These are phyloP conservation scores for Leucophenga montana DNA, from an alignment of 2,888 invertebrate genomes.

Conservation along the genomic window DNA sequence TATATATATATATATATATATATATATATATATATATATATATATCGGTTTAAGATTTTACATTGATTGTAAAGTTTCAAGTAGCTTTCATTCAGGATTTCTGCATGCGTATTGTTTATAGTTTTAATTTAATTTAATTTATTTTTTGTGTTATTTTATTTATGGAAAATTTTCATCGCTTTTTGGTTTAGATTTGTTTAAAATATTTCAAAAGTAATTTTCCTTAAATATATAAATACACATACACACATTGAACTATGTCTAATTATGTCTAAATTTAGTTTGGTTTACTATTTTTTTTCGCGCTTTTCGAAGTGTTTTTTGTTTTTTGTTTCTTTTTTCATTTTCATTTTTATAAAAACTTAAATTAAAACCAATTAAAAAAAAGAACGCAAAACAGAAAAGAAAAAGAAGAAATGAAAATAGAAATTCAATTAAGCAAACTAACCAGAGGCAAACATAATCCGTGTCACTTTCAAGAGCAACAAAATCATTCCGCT, in stretches of 20 bases:
- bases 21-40: no score
- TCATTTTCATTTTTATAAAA: constrained; percentile 43
- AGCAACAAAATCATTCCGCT: constrained; percentile 24
- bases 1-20: no score
- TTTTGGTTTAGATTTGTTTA: constrained; percentile 39
- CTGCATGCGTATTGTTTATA: constrained; percentile 29
- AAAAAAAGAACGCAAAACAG: constrained; percentile 27
- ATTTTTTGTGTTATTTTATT: constrained; percentile 32
- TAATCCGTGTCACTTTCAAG: constrained; percentile 11
- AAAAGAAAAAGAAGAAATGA: constrained; percentile 33
- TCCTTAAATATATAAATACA: constrained; percentile 16
- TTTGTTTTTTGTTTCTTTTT: constrained; percentile 26
- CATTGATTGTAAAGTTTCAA: constrained; percentile 55
- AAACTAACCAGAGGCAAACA: constrained; percentile 16
- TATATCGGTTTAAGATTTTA: constrained; percentile 51
- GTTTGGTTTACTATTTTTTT: constrained; percentile 36
- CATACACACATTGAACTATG: constrained; percentile 15
- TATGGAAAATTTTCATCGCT: constrained; percentile 35
- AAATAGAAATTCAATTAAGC: not conserved
- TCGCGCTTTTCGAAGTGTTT: constrained; percentile 22
- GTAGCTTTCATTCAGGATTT: constrained; percentile 13
- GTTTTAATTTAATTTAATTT: constrained; percentile 35
- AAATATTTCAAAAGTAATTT: constrained; percentile 20
- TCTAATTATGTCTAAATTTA: constrained; percentile 40
- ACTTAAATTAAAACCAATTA: not conserved